These are phyloP conservation scores for Opisthocomus hoazin DNA, from an alignment of 2,113 vertebrate species.

Conservation along the genomic window DNA sequence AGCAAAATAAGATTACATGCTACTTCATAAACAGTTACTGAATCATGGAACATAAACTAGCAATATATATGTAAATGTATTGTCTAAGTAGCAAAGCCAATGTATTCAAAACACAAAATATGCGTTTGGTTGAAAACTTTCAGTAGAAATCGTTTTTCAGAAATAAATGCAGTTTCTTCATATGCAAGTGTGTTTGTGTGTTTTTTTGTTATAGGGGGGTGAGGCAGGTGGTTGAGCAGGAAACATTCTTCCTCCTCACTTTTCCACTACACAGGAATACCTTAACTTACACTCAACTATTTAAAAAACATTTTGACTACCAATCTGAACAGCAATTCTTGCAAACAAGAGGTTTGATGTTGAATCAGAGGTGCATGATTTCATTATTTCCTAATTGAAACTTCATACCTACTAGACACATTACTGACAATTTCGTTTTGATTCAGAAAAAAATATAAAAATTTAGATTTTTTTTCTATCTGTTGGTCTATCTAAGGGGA, in stretches of 20 bases:
- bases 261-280: not conserved
- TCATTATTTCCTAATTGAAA: not conserved
- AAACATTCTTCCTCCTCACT: not conserved
- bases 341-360: not conserved
- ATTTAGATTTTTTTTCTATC: not conserved
- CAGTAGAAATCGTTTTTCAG: not conserved
- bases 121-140: not conserved
- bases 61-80: not conserved
- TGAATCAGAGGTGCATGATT: not conserved
- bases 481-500: not conserved
- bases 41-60: not conserved
- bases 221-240: not conserved
- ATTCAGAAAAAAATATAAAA: not conserved
- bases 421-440: not conserved
- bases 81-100: not conserved
- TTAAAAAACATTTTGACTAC: not conserved
- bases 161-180: not conserved
- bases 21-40: not conserved
- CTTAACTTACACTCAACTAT: not conserved
- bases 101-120: not conserved
- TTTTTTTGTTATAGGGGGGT: not conserved
- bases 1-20: not conserved
- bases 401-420: not conserved
- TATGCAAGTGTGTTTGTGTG: not conserved
- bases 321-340: not conserved